Base-by-base conservation (phyloP, 35 echinoderm and acorn worm genomes). In the Heliocidaris erythrogramma region DNA sequence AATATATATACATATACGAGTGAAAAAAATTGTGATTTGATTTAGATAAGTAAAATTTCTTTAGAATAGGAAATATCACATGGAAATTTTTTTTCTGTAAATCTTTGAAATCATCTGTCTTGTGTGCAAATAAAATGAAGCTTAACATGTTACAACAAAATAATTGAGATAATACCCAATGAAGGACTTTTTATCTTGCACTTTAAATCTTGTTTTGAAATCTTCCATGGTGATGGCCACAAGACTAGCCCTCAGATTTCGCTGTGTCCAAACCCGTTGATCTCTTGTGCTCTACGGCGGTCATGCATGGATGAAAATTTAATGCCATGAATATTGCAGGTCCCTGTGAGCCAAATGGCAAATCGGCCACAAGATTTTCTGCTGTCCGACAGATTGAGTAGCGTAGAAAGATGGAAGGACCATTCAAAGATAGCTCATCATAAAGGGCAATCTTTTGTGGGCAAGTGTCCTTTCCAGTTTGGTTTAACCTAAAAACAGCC, bases 261-360 rank as follows among this genome's bases (percentile, higher is more conserved):
- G 65, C 27, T 78, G 65, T 78, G 65, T 78, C 65, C 27, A 78
- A 78, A 27, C 65, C 27, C 21, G 65, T 78, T 21, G 14, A 78
- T 78, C 65, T 27, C 65, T 18, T 78, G 65, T 78, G 65, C 65
- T 78, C 65, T 78, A 78, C 27, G 65, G 65, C 65, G 65, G 65
- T 78, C 65, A 78, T 78, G 65, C 65, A 78, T 78, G 65, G 65
- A 78, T 78, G 65, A 78, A 78, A 78, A 78, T 78, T 78, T 78
- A n/a, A 78, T 78, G 65, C 65, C 65, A 78, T 78, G 65, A 78
- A 78, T 78, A 78, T n/a, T 78, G 65, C 65, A 78, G 27, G 65
- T 78, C 65, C 65, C 65, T 21, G 17, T 78, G 65, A 78, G 65
- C 65, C 27, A 78, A n/a, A 21, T 78, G 8, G 27, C 65, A 78